Conservation (phyloP, 1,140 invertebrate species). For the Paraescarpia echinospica region DNA sequence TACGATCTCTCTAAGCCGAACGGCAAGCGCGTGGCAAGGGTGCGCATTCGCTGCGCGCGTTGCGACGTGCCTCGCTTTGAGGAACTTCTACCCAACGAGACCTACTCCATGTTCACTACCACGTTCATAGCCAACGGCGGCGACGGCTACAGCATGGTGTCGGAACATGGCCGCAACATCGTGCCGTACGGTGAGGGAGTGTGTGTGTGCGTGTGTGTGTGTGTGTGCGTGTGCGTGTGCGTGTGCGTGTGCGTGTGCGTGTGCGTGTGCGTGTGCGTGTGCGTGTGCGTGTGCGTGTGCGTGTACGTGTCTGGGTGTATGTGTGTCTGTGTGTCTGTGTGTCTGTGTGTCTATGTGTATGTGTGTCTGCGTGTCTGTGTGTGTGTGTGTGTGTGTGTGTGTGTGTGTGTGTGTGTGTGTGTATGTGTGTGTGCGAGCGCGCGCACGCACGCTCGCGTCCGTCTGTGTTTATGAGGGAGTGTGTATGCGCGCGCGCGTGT, state of each 20-base stretch:
- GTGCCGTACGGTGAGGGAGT: background rate
- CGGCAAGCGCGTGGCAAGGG: slow-evolving; percentile 64
- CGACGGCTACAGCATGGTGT: slow-evolving; percentile 64
- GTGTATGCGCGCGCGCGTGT: background rate
- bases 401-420: background rate
- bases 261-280: background rate
- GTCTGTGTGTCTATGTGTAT: background rate
- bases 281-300: background rate
- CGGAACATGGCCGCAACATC: background rate
- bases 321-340: background rate
- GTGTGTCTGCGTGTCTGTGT: background rate
- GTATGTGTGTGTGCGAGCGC: background rate
- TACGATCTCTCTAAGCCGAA: slow-evolving; percentile 51
- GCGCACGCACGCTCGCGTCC: too few relatives aligned
- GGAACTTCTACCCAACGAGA: slow-evolving; percentile 46
- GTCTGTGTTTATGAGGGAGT: background rate
- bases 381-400: background rate
- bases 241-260: background rate
- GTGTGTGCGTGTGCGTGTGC: background rate
- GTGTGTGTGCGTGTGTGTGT: background rate
- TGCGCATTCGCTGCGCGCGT: slow-evolving; percentile 65
- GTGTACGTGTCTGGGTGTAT: background rate
- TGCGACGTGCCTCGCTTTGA: slow-evolving; percentile 69
- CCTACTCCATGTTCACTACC: slow-evolving; percentile 67
- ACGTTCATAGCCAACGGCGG: slow-evolving; percentile 70